Percentiles rank a stretch among this genome's conserved stretches.
Evolutionary conservation across 2,113 vertebrate species (phyloP).

Genomic region (Arenaria interpres): DNA sequence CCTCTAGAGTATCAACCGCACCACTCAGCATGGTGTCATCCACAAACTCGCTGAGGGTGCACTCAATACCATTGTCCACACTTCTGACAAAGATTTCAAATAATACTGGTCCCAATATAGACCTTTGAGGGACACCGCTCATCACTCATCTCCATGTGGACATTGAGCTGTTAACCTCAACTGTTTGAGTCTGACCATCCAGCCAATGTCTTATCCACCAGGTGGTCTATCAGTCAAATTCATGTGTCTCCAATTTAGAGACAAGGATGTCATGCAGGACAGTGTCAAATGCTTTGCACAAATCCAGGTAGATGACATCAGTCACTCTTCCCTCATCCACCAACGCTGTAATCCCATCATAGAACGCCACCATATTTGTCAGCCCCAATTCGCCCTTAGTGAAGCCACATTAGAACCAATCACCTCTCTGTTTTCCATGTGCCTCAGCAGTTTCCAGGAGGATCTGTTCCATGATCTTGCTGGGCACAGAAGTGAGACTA

Average conservation of each 20-base stretch:
- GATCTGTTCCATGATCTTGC: neutral
- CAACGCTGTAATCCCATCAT: no score
- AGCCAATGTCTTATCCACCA: neutral
- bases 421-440: neutral
- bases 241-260: neutral
- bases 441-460: neutral
- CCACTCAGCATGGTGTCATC: neutral
- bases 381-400: neutral
- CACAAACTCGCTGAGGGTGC: neutral
- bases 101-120: neutral
- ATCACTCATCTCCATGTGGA: neutral
- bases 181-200: neutral
- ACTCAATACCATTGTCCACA: neutral
- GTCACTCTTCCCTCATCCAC: neutral
- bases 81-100: neutral
- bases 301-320: neutral
- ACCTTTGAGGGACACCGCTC: neutral
- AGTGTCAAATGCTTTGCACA: neutral
- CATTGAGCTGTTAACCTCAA: neutral
- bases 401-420: neutral
- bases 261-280: neutral
- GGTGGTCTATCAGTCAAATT: neutral
- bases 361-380: neutral
- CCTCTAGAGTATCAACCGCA: neutral
- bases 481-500: neutral